Evolutionary conservation across 2,888 invertebrate genomes (phyloP).

Genomic region (Thymelicus lineola): DNA sequence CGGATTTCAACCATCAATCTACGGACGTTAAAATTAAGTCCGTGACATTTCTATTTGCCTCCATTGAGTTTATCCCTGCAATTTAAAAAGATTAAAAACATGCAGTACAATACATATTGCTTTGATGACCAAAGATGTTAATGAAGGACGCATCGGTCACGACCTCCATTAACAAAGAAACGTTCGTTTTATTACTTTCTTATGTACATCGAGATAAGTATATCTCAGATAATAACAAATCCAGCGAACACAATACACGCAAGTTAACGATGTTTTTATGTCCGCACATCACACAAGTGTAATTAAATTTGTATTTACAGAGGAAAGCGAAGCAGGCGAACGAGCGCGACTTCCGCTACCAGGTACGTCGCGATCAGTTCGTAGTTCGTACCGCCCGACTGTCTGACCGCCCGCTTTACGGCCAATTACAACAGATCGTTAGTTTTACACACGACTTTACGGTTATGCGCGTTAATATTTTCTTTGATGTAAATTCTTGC

Average conservation of each 20-base stretch:
- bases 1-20: no score
- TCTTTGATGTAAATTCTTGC: constrained; percentile 19
- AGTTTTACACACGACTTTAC: constrained; percentile 4
- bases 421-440: constrained; percentile 1
- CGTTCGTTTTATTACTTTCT: background rate
- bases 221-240: constrained; percentile 1
- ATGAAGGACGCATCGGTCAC: no score
- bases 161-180: no score
- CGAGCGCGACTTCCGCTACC: constrained; percentile 96
- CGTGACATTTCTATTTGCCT: no score
- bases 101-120: no score
- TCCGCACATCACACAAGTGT: constrained; percentile 11
- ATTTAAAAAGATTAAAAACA: no score
- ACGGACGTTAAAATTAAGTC: no score
- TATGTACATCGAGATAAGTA: background rate
- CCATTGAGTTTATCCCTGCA: no score
- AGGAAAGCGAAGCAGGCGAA: constrained; percentile 97
- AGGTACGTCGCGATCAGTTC: constrained; percentile 80
- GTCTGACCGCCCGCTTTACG: background rate
- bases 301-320: constrained; percentile 81
- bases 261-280: constrained; percentile 17
- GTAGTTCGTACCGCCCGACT: background rate
- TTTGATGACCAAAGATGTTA: no score
- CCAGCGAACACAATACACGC: background rate
- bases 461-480: background rate